Evolutionary conservation across 2,113 vertebrate genomes (phyloP).

Genomic region (Gallinago media): DNA sequence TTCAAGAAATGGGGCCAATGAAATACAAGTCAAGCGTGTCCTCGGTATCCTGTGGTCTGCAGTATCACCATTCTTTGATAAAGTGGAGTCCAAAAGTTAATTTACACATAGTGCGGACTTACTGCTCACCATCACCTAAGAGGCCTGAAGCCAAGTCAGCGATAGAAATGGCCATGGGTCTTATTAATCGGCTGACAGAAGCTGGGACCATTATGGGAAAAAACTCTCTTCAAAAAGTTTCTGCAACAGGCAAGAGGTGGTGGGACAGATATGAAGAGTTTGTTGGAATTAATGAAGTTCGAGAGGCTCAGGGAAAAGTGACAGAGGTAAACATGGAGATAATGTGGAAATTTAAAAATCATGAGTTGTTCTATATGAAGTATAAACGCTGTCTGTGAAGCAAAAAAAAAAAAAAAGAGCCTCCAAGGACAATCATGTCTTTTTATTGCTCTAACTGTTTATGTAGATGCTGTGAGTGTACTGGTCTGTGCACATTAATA

Average conservation of each 20-base stretch:
- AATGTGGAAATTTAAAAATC: background rate
- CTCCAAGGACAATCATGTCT: background rate
- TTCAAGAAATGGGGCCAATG: constrained; percentile 57
- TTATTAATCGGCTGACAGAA: constrained; percentile 71
- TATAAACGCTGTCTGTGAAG: background rate
- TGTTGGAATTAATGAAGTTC: constrained; percentile 92
- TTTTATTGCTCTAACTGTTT: background rate
- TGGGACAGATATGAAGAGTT: constrained; percentile 95
- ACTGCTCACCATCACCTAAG: constrained; percentile 73
- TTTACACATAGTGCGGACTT: constrained; percentile 59
- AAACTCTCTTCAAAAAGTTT: constrained; percentile 68
- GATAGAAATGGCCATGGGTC: constrained; percentile 45
- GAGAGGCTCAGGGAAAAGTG: constrained; percentile 90
- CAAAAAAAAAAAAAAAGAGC: background rate
- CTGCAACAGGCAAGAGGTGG: constrained; percentile 82
- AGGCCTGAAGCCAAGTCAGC: constrained; percentile 56
- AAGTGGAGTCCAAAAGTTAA: constrained; percentile 53
- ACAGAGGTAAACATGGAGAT: constrained; percentile 83
- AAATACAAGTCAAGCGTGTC: constrained; percentile 71
- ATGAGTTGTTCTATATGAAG: background rate
- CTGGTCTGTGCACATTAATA: background rate
- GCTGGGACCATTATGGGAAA: constrained; percentile 80
- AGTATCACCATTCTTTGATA: constrained; percentile 38
- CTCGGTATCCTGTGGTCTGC: constrained; percentile 70
- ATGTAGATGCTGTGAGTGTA: background rate